Base-by-base conservation (phyloP, 2,888 invertebrate species). In the Drosophila picticornis region DNA sequence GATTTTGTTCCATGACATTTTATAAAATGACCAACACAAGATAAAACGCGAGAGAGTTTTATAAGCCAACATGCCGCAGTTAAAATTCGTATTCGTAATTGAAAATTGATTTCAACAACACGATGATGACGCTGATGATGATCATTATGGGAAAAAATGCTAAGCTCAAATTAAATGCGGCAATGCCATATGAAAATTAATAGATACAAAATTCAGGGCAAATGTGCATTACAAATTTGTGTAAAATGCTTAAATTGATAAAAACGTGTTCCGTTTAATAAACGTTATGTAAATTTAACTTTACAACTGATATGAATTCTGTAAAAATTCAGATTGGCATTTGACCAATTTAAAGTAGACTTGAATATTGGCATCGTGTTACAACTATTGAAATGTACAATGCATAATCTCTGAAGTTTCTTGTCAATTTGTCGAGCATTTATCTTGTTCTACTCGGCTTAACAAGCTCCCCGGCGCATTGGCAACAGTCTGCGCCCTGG, bases 1-100 rank as follows among this genome's bases (percentile, higher is more conserved):
- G 87, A 90, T 87, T 90, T 77, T 57, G 51, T 55, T 82, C 75
- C 72, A 82, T 85, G 90, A 89, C 90, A 88, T 85, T 88, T 77
- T 78, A 66, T 77, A 78, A 83, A 81, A 80, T 80, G 86, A 71
- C 78, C 75, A 72, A 58, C 76, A 76, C 61, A 68, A 71, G 72
- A 77, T 67, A 76, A 80, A 78, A 58, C 61, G 67, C 67, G 55
- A 29, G 60, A 48, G 63, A 48, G 50, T 63, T 58, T 48, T 67
- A 63, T 60, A 63, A 62, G 59, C 61, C 77, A 67, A 59, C 27
- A 58, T 62, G 58, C 43, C 67, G 53, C 46, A 57, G 72, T 78
- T 80, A 57, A 83, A 80, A 84, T 67, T 71, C 46, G 65, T 34
- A 36, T 34, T 59, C 63, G 78, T 80, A 88, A 90, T 88, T 83